Evolutionary conservation across 2,113 vertebrate species (phyloP).

Genomic region (Gobius niger): DNA sequence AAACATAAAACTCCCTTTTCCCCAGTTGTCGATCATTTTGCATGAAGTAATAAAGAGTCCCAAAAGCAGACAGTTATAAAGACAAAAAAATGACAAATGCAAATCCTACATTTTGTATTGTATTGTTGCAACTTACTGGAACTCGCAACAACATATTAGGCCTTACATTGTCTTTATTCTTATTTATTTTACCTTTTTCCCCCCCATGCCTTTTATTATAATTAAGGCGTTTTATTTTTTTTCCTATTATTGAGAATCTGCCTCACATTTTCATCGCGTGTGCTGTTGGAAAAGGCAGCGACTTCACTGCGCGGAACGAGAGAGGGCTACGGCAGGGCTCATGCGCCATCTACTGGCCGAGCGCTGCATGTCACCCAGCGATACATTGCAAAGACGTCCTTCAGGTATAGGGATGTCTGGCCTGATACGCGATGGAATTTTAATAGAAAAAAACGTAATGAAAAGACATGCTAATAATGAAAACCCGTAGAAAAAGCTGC

Average conservation of each 20-base stretch:
- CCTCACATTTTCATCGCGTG: not conserved
- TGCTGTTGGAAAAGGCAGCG: not conserved
- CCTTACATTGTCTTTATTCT: not conserved
- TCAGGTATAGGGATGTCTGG: too few relatives aligned
- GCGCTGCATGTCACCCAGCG: not conserved
- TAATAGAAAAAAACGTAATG: too few relatives aligned
- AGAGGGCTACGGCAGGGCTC: slow-evolving; percentile 54
- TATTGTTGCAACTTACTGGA: too few relatives aligned
- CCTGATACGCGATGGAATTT: not conserved
- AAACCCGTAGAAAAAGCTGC: too few relatives aligned
- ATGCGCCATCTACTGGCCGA: slow-evolving; percentile 75
- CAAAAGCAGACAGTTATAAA: too few relatives aligned
- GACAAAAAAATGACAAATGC: too few relatives aligned
- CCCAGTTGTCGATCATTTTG: too few relatives aligned
- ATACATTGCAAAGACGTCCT: not conserved
- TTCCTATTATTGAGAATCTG: not conserved
- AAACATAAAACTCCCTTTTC: too few relatives aligned
- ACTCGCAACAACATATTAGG: too few relatives aligned
- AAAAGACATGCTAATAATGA: too few relatives aligned
- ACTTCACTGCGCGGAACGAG: not conserved
- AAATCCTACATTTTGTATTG: too few relatives aligned
- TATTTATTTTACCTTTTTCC: slow-evolving; percentile 21
- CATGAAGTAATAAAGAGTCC: too few relatives aligned
- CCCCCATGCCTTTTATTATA: not conserved
- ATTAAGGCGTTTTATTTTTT: not conserved